Base-by-base conservation (phyloP, 2,888 invertebrate genomes). In the Zootermopsis nevadensis region DNA sequence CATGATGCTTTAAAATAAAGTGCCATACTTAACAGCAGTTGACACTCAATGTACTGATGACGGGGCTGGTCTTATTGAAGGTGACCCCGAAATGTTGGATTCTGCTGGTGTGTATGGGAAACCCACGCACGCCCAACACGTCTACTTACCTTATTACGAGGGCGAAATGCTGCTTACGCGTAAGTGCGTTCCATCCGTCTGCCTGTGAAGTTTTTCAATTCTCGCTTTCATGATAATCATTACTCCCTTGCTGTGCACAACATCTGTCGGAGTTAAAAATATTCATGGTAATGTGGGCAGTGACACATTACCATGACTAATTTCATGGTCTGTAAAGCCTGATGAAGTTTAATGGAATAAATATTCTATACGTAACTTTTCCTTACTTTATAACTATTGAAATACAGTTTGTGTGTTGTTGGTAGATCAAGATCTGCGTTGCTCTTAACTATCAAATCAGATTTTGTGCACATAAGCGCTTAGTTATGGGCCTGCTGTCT, bases 131-230 rank as follows among this genome's bases (percentile, higher is more conserved):
- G 94, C 94, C 90, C 94, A 93, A 90, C 95, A 95, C 91, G 93
- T 95, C 91, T 95, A 95, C 91, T 93, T 95, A 90, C 95, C 95
- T 89, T 95, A 94, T 93, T 93, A 92, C 89, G 94, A 94, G 91
- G 95, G 95, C 91, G 94, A 94, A 91, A 93, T 93, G 91, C 93
- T 94, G 90, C 92, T 94, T 89, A 93, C 93, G 90, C 93, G 95
- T 95, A 95, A 95, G 95, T 95, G 86, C 84, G 81, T 77, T 82
- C 77, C 82, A n/a, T 74, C 31, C 74, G 38, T 74, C n/a, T 74
- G 74, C 74, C 74, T 74, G 74, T 24, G 35, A 74, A 35, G 38
- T 74, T 74, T n/a, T 74, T 74, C 35, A 74, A 1, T 38, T 74
- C 22, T 74, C 19, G 74, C 74, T 74, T 74, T 74, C 74, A 74